These are phyloP conservation scores for Brachionus asplanchnoidis DNA, from an alignment of 1,140 invertebrate species.

Conservation along the genomic window DNA sequence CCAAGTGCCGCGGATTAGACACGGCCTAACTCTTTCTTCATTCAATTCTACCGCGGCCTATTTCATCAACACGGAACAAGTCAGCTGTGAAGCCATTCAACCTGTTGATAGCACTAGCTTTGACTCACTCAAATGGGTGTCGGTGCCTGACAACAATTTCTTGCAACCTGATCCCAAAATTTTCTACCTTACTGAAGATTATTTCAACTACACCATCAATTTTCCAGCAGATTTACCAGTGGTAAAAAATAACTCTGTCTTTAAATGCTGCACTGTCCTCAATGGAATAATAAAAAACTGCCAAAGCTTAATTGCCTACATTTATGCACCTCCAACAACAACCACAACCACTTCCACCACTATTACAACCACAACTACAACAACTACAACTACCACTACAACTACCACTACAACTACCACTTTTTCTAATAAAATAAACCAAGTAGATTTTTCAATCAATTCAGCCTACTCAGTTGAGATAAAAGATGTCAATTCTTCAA, in stretches of 20 bases:
- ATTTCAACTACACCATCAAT: not conserved
- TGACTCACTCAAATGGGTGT: conserved; percentile 14
- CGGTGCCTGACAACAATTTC: not conserved
- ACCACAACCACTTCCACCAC: not conserved
- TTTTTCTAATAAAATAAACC: not conserved
- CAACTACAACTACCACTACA: not conserved
- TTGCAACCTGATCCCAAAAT: not conserved
- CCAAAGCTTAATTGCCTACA: not conserved
- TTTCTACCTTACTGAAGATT: not conserved
- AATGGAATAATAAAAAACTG: not conserved
- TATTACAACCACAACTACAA: not conserved
- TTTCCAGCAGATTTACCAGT: not conserved
- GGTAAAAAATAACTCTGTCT: not conserved
- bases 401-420: not conserved
- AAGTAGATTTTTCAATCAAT: not conserved
- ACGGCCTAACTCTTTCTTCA: not conserved
- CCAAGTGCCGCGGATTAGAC: not conserved
- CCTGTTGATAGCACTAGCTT: not conserved
- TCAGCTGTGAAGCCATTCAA: conserved; percentile 26
- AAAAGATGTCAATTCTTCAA: not conserved
- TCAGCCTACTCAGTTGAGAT: not conserved
- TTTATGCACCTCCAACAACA: not conserved
- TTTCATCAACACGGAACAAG: not conserved
- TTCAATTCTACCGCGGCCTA: not conserved
- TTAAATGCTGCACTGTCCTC: conserved; percentile 5